phyloP scores from a whole-genome alignment of 2,888 invertebrate genomes.

The Norana najaformis region DNA sequence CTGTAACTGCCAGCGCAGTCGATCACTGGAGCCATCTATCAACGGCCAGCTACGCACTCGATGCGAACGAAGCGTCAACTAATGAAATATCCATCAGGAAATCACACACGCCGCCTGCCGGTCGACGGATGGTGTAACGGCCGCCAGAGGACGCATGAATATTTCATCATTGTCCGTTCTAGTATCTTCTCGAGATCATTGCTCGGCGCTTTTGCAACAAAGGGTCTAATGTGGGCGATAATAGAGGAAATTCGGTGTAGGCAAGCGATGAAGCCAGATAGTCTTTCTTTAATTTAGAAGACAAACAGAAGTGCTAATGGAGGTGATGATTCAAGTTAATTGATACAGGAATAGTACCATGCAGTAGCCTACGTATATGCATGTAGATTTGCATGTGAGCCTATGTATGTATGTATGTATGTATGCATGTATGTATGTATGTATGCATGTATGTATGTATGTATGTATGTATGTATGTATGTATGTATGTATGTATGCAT shows the following conservation, averaged over 20 bases:
- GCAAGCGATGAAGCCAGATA: neutral
- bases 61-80: neutral
- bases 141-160: slow-evolving; percentile 3
- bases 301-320: neutral
- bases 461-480: no score
- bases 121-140: neutral
- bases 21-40: neutral
- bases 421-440: no score
- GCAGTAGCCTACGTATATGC: neutral
- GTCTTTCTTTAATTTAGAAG: neutral
- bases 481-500: no score
- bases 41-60: neutral
- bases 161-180: slow-evolving; percentile 6
- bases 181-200: neutral
- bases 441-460: no score
- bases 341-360: neutral
- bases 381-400: no score
- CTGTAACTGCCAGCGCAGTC: neutral
- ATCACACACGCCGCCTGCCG: slow-evolving; percentile 2
- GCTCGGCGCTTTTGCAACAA: neutral
- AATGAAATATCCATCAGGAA: slow-evolving; percentile 1
- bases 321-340: neutral
- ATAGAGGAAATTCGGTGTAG: neutral
- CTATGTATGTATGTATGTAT: no score
- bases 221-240: neutral